Percentiles rank a stretch among this genome's conserved stretches.
Conservation (phyloP, 1,140 invertebrate genomes). For the Holcopasites calliopsidis region DNA sequence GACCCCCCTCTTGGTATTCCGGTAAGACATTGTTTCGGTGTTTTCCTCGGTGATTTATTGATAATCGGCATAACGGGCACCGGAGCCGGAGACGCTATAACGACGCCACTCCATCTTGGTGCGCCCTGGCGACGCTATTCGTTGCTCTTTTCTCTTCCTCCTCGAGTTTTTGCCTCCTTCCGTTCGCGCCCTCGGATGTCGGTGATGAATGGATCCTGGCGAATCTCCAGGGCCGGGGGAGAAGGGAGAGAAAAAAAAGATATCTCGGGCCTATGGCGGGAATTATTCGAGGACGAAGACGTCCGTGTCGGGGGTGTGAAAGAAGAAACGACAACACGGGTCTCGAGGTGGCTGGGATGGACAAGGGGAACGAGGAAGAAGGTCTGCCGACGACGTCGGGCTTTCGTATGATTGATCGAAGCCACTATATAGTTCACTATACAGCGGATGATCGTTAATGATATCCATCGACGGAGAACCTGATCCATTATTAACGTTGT, state of each 20-base stretch:
- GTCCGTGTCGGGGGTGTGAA: conserved; percentile 48
- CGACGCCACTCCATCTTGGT: conserved; percentile 53
- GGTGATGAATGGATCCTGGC: conserved; percentile 68
- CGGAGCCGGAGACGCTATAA: conserved; percentile 49
- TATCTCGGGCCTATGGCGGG: conserved; percentile 54
- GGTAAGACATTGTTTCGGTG: conserved; percentile 30
- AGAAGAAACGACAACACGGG: conserved; percentile 66
- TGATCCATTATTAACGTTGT: conserved; percentile 64
- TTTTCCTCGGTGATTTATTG: conserved; percentile 40
- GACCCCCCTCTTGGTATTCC: background rate
- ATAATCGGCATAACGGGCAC: conserved; percentile 49
- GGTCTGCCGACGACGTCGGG: conserved; percentile 63
- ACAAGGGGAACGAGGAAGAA: conserved; percentile 43
- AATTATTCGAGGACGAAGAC: conserved; percentile 66
- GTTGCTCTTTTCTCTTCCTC: conserved; percentile 48
- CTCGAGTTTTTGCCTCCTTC: conserved; percentile 55
- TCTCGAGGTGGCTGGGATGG: conserved; percentile 43
- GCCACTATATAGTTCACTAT: conserved; percentile 50
- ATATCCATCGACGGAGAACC: conserved; percentile 62
- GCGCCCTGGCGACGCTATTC: conserved; percentile 49
- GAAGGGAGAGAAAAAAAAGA: conserved; percentile 53
- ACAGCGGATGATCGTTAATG: conserved; percentile 65
- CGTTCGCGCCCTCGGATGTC: conserved; percentile 60
- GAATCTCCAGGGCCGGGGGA: conserved; percentile 55
- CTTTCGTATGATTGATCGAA: conserved; percentile 69